Percentiles rank a stretch among this genome's conserved stretches.
Conservation (phyloP, 2,888 invertebrate species). For the Lasioglossum leucozonium region DNA sequence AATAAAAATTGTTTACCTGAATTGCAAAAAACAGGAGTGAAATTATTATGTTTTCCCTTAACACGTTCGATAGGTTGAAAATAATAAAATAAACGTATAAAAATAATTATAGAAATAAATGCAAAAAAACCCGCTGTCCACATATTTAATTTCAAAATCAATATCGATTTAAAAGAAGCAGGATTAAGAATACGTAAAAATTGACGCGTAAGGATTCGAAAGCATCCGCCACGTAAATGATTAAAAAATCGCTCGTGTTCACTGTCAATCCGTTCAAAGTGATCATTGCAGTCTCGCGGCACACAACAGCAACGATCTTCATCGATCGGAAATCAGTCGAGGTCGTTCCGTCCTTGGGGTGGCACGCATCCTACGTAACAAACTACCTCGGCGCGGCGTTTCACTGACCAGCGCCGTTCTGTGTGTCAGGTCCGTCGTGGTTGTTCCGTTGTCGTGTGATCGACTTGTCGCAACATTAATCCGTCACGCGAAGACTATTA, state of each 20-base stretch:
- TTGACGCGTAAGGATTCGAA: too few relatives aligned
- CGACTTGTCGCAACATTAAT: conserved; percentile 3
- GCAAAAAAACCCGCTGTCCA: too few relatives aligned
- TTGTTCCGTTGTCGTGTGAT: not conserved
- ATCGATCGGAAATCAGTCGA: not conserved
- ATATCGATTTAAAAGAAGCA: too few relatives aligned
- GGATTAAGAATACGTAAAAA: too few relatives aligned
- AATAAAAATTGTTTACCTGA: too few relatives aligned
- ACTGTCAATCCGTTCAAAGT: not conserved
- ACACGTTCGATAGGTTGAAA: too few relatives aligned
- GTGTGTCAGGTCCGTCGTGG: not conserved
- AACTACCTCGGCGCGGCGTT: not conserved
- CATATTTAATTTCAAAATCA: too few relatives aligned
- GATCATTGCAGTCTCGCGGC: not conserved
- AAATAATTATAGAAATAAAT: too few relatives aligned
- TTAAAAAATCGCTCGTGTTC: not conserved
- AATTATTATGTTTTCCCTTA: too few relatives aligned
- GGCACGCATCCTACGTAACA: not conserved
- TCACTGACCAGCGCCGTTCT: not conserved
- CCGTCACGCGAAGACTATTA: conserved; percentile 2
- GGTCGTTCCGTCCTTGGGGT: not conserved
- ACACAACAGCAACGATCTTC: not conserved
- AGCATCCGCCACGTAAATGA: not conserved
- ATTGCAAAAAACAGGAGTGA: too few relatives aligned
- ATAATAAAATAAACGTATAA: too few relatives aligned